Conservation (phyloP, 2,113 vertebrate species). For the Alouatta palliata region DNA sequence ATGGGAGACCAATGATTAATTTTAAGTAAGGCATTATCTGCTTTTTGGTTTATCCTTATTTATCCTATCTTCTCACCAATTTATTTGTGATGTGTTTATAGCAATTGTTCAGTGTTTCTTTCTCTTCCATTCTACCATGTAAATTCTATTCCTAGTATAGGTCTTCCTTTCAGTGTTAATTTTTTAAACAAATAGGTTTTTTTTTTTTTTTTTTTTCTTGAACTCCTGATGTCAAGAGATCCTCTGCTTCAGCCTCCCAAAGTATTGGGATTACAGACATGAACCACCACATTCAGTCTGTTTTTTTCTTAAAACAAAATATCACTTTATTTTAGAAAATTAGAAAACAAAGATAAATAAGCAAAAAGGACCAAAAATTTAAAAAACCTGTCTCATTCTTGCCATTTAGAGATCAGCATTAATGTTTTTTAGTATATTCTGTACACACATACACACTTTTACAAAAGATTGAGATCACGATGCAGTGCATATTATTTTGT, state of each 20-base stretch:
- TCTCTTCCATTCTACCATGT: neutral
- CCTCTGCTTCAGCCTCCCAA: no score
- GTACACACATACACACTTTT: neutral
- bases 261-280: no score
- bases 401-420: neutral
- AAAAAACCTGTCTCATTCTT: neutral
- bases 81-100: neutral
- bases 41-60: constrained; percentile 3
- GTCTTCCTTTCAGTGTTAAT: neutral
- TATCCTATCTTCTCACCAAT: neutral
- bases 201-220: neutral
- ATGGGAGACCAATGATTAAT: neutral
- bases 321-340: constrained; percentile 15
- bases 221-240: no score
- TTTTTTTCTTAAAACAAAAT: neutral
- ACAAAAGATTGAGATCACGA: neutral
- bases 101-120: constrained; percentile 12
- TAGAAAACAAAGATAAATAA: constrained; percentile 21
- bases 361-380: constrained; percentile 1
- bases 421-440: neutral
- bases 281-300: no score
- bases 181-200: neutral
- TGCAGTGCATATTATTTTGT: neutral
- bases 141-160: neutral
- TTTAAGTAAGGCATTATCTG: constrained; percentile 21